Conservation (phyloP, 2,797 vertebrate species). For the Etheostoma perlongum region DNA sequence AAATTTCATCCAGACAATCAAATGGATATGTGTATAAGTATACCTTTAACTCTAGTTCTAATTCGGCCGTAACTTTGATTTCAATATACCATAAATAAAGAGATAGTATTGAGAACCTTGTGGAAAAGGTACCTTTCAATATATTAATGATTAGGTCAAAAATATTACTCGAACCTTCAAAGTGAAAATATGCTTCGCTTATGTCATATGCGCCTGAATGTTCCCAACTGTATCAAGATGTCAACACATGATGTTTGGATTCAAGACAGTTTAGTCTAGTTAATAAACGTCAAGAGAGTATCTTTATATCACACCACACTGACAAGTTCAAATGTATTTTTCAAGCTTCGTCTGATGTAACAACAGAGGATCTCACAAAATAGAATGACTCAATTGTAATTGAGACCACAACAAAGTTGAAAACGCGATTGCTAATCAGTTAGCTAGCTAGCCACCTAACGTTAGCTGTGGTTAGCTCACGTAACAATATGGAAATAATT, state of each 20-base stretch:
- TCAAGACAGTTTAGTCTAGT: neutral
- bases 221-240: neutral
- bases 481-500: slow-evolving; percentile 26
- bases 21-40: neutral
- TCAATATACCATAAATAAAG: neutral
- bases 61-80: neutral
- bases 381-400: neutral
- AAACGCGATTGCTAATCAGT: slow-evolving; percentile 24
- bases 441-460: slow-evolving; percentile 56
- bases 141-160: neutral
- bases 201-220: neutral
- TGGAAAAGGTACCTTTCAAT: neutral
- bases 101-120: neutral
- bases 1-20: neutral
- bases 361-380: neutral
- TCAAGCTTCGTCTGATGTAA: neutral
- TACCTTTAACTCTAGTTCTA: too few species aligned
- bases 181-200: neutral
- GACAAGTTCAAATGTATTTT: neutral
- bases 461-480: slow-evolving; percentile 36
- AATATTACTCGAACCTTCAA: neutral
- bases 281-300: neutral
- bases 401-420: neutral
- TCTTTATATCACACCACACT: neutral
- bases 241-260: neutral